Percentiles rank a stretch among this genome's conserved stretches.
phyloP scores from a whole-genome alignment of 2,113 vertebrate species.

The Salvelinus alpinus region DNA sequence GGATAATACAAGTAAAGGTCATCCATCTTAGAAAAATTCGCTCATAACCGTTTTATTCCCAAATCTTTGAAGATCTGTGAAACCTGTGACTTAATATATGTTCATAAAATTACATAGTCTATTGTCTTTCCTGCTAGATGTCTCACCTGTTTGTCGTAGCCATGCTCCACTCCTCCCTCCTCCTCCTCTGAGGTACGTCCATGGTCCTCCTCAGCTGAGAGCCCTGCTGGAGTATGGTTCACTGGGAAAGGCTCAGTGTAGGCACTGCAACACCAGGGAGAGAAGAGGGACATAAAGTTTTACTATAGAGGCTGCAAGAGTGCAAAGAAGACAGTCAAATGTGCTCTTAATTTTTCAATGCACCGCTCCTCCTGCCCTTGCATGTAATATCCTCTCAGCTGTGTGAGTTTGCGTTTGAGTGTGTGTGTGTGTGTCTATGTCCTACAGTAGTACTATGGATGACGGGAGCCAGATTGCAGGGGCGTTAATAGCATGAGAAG shows the following conservation, averaged over 20 bases:
- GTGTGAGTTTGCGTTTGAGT: neutral
- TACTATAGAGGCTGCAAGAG: too few species aligned
- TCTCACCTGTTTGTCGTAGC: slow-evolving; percentile 81
- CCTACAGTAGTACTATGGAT: slow-evolving; percentile 54
- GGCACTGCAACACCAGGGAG: slow-evolving; percentile 74
- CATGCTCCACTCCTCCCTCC: slow-evolving; percentile 75
- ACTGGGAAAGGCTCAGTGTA: slow-evolving; percentile 94
- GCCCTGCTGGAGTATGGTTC: slow-evolving; percentile 70
- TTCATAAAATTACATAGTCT: neutral
- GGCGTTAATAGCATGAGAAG: slow-evolving; percentile 43
- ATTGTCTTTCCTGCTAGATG: neutral
- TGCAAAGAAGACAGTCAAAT: too few species aligned
- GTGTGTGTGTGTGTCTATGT: neutral
- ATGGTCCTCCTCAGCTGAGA: slow-evolving; percentile 85
- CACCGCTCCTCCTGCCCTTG: too few species aligned
- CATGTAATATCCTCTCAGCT: neutral
- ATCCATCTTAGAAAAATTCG: neutral
- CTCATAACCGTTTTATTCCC: neutral
- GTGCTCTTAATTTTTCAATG: too few species aligned
- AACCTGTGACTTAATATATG: neutral
- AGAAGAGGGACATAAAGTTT: slow-evolving; percentile 14
- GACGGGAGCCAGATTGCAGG: slow-evolving; percentile 63
- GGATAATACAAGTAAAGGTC: neutral
- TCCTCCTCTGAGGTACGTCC: slow-evolving; percentile 91
- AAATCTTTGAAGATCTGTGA: neutral